Conservation (phyloP, 2,797 vertebrate species). For the Odontamblyopus lacepedii region DNA sequence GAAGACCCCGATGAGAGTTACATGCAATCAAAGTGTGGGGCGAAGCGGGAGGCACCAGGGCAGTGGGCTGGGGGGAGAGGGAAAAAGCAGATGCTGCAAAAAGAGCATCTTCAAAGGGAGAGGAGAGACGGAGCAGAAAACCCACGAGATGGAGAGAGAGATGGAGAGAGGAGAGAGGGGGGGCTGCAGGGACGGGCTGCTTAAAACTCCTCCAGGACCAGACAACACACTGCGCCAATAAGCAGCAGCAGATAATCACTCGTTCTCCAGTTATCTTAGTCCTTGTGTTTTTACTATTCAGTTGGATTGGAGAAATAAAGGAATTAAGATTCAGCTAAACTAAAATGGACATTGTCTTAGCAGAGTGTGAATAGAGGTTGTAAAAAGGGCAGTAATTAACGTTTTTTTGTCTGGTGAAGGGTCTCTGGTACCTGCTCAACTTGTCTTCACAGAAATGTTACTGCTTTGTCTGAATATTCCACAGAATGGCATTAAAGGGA, state of each 20-base stretch:
- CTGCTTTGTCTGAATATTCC: not conserved
- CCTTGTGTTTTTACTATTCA: slow-evolving; percentile 29
- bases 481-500: not conserved
- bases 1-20: slow-evolving; percentile 72
- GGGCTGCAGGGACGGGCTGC: slow-evolving; percentile 69
- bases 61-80: slow-evolving; percentile 47
- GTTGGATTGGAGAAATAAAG: slow-evolving; percentile 29
- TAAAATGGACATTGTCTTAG: slow-evolving; percentile 46
- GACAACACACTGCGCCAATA: slow-evolving; percentile 54
- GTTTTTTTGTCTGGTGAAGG: not conserved
- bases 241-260: slow-evolving; percentile 50
- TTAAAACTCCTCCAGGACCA: slow-evolving; percentile 71
- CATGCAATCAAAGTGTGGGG: slow-evolving; percentile 75
- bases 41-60: slow-evolving; percentile 58
- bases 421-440: not conserved
- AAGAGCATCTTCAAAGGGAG: slow-evolving; percentile 73
- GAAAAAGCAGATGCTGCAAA: slow-evolving; percentile 77
- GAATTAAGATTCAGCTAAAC: slow-evolving; percentile 44
- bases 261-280: slow-evolving; percentile 37
- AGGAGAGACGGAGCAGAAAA: slow-evolving; percentile 59
- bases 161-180: slow-evolving; percentile 63
- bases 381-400: not conserved
- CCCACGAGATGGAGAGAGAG: slow-evolving; percentile 70
- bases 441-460: not conserved
- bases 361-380: not conserved